Conservation (phyloP, 1,140 invertebrate genomes). For the Ladona fulva region DNA sequence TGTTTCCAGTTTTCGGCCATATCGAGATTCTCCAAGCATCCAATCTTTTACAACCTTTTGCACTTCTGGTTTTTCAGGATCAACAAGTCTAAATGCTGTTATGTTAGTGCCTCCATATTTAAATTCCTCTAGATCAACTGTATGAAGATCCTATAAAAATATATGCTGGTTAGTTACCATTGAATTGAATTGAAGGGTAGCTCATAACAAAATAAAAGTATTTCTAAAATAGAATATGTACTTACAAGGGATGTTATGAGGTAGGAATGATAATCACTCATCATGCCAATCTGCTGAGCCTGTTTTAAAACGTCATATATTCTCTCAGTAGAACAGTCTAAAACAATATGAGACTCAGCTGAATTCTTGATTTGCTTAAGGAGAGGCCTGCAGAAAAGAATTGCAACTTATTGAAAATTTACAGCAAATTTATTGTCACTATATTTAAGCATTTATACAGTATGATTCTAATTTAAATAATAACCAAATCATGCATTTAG, state of each 20-base stretch:
- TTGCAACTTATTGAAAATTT: neutral
- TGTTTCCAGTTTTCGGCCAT: conserved; percentile 51
- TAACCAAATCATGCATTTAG: no score
- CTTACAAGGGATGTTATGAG: conserved; percentile 79
- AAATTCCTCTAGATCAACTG: conserved; percentile 84
- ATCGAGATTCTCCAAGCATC: conserved; percentile 56
- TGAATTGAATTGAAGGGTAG: neutral
- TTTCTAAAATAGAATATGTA: conserved; percentile 13
- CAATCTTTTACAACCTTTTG: conserved; percentile 68
- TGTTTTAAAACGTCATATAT: conserved; percentile 80
- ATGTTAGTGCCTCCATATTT: conserved; percentile 91
- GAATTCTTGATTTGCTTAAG: conserved; percentile 86
- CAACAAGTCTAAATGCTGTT: conserved; percentile 75
- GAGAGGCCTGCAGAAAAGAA: conserved; percentile 54
- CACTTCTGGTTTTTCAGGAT: conserved; percentile 63
- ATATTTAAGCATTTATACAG: no score
- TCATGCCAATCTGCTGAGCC: conserved; percentile 91
- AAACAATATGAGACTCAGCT: conserved; percentile 80
- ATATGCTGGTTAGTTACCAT: no score
- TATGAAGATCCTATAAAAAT: conserved; percentile 67
- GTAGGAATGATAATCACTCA: conserved; percentile 88
- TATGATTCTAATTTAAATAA: no score
- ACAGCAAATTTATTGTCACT: no score
- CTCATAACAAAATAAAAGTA: neutral
- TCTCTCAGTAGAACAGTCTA: conserved; percentile 80